These are phyloP conservation scores for Diplosoma virens DNA, from an alignment of 23 tunicate species.

Conservation along the genomic window DNA sequence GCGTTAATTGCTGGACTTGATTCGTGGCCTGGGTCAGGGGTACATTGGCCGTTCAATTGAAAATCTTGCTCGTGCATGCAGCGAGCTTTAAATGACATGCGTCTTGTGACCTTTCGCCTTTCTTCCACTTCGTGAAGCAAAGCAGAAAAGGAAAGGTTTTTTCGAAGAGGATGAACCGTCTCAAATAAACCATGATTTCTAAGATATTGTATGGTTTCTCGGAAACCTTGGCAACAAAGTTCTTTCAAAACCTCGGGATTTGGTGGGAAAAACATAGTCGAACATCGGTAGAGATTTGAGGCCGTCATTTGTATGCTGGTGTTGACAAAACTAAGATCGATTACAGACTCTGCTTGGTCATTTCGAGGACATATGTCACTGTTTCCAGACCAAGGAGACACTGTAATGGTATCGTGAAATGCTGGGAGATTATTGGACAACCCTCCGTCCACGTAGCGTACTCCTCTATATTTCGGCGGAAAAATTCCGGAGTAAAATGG, in stretches of 20 bases:
- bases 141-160: constrained; percentile 65
- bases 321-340: constrained; percentile 76
- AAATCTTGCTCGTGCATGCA: constrained; percentile 12
- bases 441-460: constrained; percentile 88
- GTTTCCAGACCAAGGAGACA: constrained; percentile 92
- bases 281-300: constrained; percentile 50
- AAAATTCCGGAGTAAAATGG: constrained; percentile 80
- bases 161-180: constrained; percentile 30
- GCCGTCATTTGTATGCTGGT: constrained; percentile 71
- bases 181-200: constrained; percentile 72
- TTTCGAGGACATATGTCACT: constrained; percentile 92
- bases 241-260: constrained; percentile 61
- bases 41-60: no score
- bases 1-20: no score
- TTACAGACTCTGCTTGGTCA: constrained; percentile 21
- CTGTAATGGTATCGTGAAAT: constrained; percentile 75
- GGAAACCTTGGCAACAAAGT: constrained; percentile 76
- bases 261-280: constrained; percentile 83
- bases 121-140: constrained; percentile 27
- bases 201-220: constrained; percentile 66
- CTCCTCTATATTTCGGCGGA: constrained; percentile 84
- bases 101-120: constrained; percentile 15
- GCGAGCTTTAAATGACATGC: constrained; percentile 45
- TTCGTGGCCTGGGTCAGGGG: no score
- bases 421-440: constrained; percentile 78